Evolutionary conservation across 2,797 vertebrate genomes (phyloP), one percentile per base, ranked within the genome.

Genomic region (Hyperoplus lanceolatus): DNA sequence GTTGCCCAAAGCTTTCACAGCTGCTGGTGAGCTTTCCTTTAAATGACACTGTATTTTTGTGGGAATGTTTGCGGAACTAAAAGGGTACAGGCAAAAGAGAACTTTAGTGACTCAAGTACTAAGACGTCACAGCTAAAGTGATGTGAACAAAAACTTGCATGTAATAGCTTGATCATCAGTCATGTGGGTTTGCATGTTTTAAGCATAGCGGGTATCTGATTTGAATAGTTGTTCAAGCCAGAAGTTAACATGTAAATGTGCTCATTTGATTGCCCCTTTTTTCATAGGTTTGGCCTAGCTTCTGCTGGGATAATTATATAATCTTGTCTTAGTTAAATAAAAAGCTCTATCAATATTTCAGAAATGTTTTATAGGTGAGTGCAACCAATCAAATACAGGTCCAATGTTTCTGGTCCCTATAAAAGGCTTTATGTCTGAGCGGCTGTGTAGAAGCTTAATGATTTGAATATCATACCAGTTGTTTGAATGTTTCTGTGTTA

Each of bases 1-100:
- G 88, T 92, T 98, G 64, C 96, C 96, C 0, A 73, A 58, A 0
- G 96, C 97, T 60, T 93, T 98, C 88, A 84, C 61, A 82, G 97
- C 96, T 38, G 97, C 97, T 4, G 97, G 97, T 98, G 63, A 90
- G 91, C 42, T 36, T 15, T 13, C 0, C 14, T 46, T 15, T 36
- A 15, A 18, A 50, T 21, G 0, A 5, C 8, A 41, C 5, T 3
- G 6, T 13, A 2, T 11, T 18, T 9, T 9, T 63, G 10, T 69
- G 39, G n/a, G 13, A 38, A n/a, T 66, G 21, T 72, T 68, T 43
- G 49, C 29, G 12, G 15, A 4, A 12, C 18, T 46, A 4, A 29
- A 51, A 70, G 21, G 18, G 54, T 59, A 8, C 8, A 69, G 8
- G 13, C 0, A n/a, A 41, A 49, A 54, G 6, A 12, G 10, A 41